phyloP scores from a whole-genome alignment of 2,888 invertebrate genomes.

The Monopis laevigella region DNA sequence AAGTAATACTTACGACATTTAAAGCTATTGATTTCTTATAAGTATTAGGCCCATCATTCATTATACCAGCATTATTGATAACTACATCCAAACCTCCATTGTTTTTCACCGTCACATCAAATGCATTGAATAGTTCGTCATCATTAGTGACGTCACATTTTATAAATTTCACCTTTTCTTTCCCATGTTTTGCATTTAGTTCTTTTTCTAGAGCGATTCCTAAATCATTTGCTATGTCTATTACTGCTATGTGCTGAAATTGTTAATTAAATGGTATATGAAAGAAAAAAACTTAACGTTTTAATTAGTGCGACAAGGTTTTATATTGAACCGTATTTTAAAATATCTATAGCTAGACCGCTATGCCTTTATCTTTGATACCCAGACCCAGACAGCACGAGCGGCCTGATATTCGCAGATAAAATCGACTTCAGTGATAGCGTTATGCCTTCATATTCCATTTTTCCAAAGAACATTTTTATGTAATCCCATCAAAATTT shows the following conservation, averaged over 20 bases:
- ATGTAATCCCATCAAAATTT: too few relatives aligned
- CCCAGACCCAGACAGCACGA: too few relatives aligned
- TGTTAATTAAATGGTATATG: too few relatives aligned
- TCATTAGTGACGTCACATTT: slow-evolving; percentile 32
- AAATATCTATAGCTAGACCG: too few relatives aligned
- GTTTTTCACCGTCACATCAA: slow-evolving; percentile 28
- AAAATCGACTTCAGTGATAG: too few relatives aligned
- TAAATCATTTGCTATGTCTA: slow-evolving; percentile 27
- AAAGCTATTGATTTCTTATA: slow-evolving; percentile 41
- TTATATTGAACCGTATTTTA: too few relatives aligned
- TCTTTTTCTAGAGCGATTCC: slow-evolving; percentile 28
- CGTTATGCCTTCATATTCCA: too few relatives aligned
- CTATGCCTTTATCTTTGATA: too few relatives aligned
- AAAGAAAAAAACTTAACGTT: too few relatives aligned
- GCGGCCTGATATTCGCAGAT: too few relatives aligned
- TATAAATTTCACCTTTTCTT: slow-evolving; percentile 27
- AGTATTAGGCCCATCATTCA: slow-evolving; percentile 37
- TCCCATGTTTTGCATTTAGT: slow-evolving; percentile 27
- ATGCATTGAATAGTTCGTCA: slow-evolving; percentile 27
- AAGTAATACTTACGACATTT: slow-evolving; percentile 41
- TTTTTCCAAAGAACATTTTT: too few relatives aligned
- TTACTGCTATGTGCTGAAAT: slow-evolving; percentile 30
- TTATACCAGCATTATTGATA: slow-evolving; percentile 44
- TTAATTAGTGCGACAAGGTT: too few relatives aligned
- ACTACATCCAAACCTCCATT: slow-evolving; percentile 41